Evolutionary conservation across 2,888 invertebrate species (phyloP), one percentile per base, ranked within the genome.

Genomic region (Muschampia plurimacula): DNA sequence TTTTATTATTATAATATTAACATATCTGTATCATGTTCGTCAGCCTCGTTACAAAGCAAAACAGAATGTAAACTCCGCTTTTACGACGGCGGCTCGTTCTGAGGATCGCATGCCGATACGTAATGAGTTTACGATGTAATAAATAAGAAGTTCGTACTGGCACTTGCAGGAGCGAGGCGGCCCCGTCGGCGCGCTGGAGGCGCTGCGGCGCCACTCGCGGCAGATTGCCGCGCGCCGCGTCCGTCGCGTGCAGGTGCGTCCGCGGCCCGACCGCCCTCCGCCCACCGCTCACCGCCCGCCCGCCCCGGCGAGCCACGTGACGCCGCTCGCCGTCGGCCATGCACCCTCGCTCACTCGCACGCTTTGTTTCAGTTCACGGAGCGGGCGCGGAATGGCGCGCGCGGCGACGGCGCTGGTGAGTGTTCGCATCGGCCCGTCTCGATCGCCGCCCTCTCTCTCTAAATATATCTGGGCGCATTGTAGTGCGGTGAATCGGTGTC

Each of bases 131-230:
- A 87, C 85, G 87, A 86, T 76, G 83, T 80, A 82, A 81, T 85
- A 84, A 84, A 84, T 80, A 82, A 75, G 81, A 83, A 80, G 83
- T 86, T 85, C 83, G 82, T 84, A 83, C 81, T 79, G 74, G 74
- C 75, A 74, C 75, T 74, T 74, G 62, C 68, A 72, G 67, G 36
- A 66, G 63, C 59, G 32, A 71, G 57, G 74, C 69, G 62, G 68
- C 76, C 72, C 65, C 69, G 74, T 75, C 77, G 72, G 76, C 76
- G 81, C 80, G 77, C 89, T 88, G 97, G 97, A 97, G 97, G 96
- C 97, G 91, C 95, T 97, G 95, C 96, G 97, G 92, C 96, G 96
- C 87, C 97, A 97, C 95, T 97, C 97, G 94, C 96, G 97, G 95
- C 97, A 97, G 95, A 97, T 97, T 93, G 97, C 97, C 95, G 97